Conservation (phyloP, 2,113 vertebrate genomes). For the Vulpes ferrilata region DNA sequence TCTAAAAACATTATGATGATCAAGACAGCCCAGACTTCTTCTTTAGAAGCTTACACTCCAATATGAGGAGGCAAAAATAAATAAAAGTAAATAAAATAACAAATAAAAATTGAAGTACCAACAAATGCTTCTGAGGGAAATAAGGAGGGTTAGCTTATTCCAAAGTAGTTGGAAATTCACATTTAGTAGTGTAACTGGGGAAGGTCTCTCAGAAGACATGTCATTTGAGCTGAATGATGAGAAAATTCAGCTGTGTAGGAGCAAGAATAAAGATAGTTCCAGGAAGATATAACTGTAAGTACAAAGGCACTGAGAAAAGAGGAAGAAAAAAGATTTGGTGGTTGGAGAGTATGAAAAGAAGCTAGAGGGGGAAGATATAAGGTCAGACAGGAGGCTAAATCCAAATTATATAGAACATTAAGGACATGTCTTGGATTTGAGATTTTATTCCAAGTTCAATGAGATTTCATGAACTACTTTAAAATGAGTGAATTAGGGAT, state of each 20-base stretch:
- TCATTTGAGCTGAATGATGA: not conserved
- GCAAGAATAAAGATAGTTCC: not conserved
- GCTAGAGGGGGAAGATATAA: not conserved
- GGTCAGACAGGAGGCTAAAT: not conserved
- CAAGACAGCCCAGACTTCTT: not conserved
- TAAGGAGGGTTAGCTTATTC: not conserved
- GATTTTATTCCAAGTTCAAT: conserved; percentile 7
- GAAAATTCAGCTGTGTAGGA: not conserved
- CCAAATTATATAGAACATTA: not conserved
- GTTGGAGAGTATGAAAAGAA: not conserved
- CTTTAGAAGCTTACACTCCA: not conserved
- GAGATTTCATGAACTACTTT: not conserved
- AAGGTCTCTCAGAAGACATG: not conserved
- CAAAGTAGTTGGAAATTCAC: not conserved
- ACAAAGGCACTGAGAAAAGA: not conserved
- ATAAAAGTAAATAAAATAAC: no score
- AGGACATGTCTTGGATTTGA: not conserved
- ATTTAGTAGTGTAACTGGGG: not conserved
- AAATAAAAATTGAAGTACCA: not conserved
- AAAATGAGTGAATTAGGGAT: not conserved
- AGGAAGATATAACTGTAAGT: not conserved
- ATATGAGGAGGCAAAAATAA: not conserved
- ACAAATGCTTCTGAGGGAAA: not conserved
- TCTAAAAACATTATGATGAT: not conserved
- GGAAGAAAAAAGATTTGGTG: not conserved